A percentile compares a stretch with the other conserved stretches of the same genome.
These are phyloP conservation scores for Propsilocerus akamusi DNA, from an alignment of 1,140 invertebrate species.

Conservation along the genomic window DNA sequence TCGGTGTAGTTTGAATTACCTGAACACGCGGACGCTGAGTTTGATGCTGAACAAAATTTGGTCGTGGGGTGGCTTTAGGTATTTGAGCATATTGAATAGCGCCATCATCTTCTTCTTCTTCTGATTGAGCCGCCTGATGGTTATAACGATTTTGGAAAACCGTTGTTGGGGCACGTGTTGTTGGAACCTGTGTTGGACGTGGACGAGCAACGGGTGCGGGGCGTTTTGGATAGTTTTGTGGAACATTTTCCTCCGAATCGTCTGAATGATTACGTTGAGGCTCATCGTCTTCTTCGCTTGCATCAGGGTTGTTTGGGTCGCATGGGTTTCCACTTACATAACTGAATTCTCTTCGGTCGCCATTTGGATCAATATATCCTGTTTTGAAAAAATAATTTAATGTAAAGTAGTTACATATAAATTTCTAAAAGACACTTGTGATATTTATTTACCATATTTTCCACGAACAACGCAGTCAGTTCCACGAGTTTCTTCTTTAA, in stretches of 20 bases:
- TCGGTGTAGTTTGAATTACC: constrained; percentile 16
- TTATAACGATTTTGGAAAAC: constrained; percentile 45
- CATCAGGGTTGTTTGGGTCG: constrained; percentile 58
- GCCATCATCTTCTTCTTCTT: constrained; percentile 37
- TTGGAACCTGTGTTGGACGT: constrained; percentile 18
- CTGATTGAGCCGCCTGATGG: constrained; percentile 29
- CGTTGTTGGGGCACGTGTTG: constrained; percentile 36
- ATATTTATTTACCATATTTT: constrained; percentile 64
- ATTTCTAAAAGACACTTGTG: too few relatives aligned
- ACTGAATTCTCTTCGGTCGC: constrained; percentile 70
- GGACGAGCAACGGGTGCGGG: constrained; percentile 26
- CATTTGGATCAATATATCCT: constrained; percentile 64
- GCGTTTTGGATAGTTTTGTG: constrained; percentile 42
- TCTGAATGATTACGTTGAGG: constrained; percentile 25
- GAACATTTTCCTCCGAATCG: constrained; percentile 37
- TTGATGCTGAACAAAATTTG: constrained; percentile 16
- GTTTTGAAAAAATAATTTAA: background rate
- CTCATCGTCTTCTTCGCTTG: constrained; percentile 37
- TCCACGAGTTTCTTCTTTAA: constrained; percentile 73
- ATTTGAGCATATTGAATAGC: constrained; percentile 17
- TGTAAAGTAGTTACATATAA: background rate
- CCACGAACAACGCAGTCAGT: constrained; percentile 73
- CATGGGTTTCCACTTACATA: constrained; percentile 84
- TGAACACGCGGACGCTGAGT: constrained; percentile 16
- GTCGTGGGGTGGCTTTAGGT: constrained; percentile 13